Evolutionary conservation across 2,888 invertebrate genomes (phyloP).

Genomic region (Diarsia brunnea): DNA sequence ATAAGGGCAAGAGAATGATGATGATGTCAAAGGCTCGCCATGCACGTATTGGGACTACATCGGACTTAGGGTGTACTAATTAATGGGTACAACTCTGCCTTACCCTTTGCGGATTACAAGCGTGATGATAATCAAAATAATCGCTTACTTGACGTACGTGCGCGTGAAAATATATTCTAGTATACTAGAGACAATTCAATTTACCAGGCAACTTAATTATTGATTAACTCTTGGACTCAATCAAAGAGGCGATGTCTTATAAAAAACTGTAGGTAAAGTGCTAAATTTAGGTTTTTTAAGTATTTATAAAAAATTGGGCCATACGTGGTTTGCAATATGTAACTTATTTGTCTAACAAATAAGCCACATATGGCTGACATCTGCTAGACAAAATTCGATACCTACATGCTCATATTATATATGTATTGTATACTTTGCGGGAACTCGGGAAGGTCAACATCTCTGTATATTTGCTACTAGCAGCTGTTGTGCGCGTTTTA

Average conservation of each 20-base stretch:
- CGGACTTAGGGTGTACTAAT: too few species aligned
- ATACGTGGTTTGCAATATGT: constrained; percentile 5
- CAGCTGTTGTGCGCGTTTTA: too few species aligned
- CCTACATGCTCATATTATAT: background rate
- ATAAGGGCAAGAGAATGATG: too few species aligned
- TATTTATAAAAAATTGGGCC: background rate
- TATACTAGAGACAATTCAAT: background rate
- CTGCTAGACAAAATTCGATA: constrained; percentile 17
- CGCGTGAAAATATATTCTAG: background rate
- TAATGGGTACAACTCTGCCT: too few species aligned
- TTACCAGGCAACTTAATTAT: background rate
- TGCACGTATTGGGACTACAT: too few species aligned
- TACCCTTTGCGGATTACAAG: too few species aligned
- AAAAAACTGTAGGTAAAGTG: background rate
- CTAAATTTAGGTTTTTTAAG: background rate
- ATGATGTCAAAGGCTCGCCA: too few species aligned
- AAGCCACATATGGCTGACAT: constrained; percentile 40
- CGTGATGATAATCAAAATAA: background rate
- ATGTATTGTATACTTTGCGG: background rate
- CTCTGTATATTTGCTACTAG: too few species aligned
- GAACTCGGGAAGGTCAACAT: constrained; percentile 18
- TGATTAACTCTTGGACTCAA: background rate
- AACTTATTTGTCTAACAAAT: constrained; percentile 24
- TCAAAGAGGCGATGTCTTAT: background rate
- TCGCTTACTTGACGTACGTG: background rate